These are phyloP conservation scores for Dicrostonyx torquatus DNA, from an alignment of 2,797 vertebrate species.

Conservation along the genomic window DNA sequence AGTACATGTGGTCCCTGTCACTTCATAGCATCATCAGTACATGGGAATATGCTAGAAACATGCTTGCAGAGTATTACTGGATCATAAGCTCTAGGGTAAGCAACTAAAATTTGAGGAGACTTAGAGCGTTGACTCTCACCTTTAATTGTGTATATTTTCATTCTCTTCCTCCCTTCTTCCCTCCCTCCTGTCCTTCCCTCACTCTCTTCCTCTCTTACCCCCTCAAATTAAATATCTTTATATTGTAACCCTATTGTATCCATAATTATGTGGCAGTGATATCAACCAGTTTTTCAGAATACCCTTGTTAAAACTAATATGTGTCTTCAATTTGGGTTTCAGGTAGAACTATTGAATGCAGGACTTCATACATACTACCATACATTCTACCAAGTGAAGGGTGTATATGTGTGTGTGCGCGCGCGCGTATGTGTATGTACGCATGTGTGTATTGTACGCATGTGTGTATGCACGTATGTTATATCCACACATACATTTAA, in stretches of 20 bases:
- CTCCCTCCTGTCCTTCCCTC: not conserved
- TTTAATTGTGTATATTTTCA: not conserved
- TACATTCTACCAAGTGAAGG: not conserved
- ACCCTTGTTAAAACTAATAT: conserved; percentile 43
- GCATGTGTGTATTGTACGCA: too few species aligned
- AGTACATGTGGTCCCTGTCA: not conserved
- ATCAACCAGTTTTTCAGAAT: conserved; percentile 23
- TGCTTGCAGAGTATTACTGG: not conserved
- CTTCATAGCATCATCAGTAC: not conserved
- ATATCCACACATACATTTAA: not conserved
- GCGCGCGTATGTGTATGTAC: not conserved
- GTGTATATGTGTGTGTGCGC: too few species aligned
- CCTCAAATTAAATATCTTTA: conserved; percentile 42
- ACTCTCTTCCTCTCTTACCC: not conserved
- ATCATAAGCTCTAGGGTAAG: not conserved
- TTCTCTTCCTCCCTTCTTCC: too few species aligned
- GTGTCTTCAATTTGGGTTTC: not conserved
- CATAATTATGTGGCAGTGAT: conserved; percentile 61
- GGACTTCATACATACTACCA: not conserved
- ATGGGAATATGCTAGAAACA: not conserved
- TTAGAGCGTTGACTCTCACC: not conserved
- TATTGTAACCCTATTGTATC: conserved; percentile 13
- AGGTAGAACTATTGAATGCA: not conserved
- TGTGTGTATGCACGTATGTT: too few species aligned
- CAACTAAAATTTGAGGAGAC: not conserved